A percentile compares a stretch with the other conserved stretches of the same genome.
These are phyloP conservation scores for Polydrusus cervinus DNA, from an alignment of 2,888 invertebrate species.

Conservation along the genomic window DNA sequence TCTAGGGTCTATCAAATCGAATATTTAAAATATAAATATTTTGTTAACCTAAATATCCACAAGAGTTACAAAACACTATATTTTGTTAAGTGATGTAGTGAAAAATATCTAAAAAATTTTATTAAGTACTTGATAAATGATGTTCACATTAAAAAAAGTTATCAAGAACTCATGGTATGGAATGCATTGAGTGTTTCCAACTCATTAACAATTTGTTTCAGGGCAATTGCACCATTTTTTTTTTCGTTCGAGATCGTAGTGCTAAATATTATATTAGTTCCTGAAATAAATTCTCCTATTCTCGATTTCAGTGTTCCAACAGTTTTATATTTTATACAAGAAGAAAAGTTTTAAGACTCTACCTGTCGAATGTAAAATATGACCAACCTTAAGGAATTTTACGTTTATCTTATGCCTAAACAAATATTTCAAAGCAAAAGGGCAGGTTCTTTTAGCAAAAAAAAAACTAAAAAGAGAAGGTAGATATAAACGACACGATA, in stretches of 20 bases:
- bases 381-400: background rate
- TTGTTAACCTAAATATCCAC: too few relatives aligned
- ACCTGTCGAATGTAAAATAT: slow-evolving; percentile 16
- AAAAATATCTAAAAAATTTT: too few relatives aligned
- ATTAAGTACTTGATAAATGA: too few relatives aligned
- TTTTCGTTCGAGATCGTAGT: background rate
- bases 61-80: too few relatives aligned
- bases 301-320: background rate
- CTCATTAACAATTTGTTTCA: background rate
- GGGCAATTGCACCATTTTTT: background rate
- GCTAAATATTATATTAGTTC: background rate
- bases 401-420: slow-evolving; percentile 17
- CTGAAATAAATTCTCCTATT: background rate
- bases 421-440: slow-evolving; percentile 16
- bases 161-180: too few relatives aligned
- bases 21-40: too few relatives aligned
- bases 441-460: slow-evolving; percentile 7
- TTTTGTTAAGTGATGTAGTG: too few relatives aligned
- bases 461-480: background rate
- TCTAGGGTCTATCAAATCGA: too few relatives aligned
- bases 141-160: too few relatives aligned
- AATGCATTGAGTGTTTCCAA: too few relatives aligned
- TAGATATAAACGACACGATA: background rate
- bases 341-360: slow-evolving; percentile 9
- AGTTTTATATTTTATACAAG: background rate